Percentiles rank a stretch among this genome's conserved stretches.
Conservation (phyloP, 2,797 vertebrate genomes). For the Acanthopagrus latus region DNA sequence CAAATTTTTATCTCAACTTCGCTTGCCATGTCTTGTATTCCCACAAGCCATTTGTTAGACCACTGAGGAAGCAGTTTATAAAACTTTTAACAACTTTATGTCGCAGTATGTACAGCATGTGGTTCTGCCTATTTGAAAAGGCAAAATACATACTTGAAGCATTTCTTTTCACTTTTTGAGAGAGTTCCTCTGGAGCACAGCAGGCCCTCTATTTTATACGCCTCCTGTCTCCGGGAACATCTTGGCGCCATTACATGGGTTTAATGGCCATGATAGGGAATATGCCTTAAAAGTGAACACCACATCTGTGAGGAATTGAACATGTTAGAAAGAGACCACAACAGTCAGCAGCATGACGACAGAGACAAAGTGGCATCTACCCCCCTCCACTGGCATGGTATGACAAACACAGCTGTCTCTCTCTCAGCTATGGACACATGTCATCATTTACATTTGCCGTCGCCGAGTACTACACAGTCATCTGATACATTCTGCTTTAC, state of each 20-base stretch:
- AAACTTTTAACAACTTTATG: slow-evolving; percentile 48
- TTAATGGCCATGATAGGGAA: slow-evolving; percentile 82
- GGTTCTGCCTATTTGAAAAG: slow-evolving; percentile 42
- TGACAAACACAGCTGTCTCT: slow-evolving; percentile 60
- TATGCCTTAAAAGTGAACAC: slow-evolving; percentile 83
- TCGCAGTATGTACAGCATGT: slow-evolving; percentile 42
- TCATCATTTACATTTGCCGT: slow-evolving; percentile 50
- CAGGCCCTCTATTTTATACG: slow-evolving; percentile 55
- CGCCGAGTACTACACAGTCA: slow-evolving; percentile 18
- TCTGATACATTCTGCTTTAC: slow-evolving; percentile 18
- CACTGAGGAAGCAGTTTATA: slow-evolving; percentile 43
- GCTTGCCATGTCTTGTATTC: slow-evolving; percentile 27
- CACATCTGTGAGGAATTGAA: slow-evolving; percentile 84
- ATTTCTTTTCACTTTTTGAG: slow-evolving; percentile 36
- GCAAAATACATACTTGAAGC: slow-evolving; percentile 43
- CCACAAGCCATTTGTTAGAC: slow-evolving; percentile 45
- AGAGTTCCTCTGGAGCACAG: slow-evolving; percentile 50
- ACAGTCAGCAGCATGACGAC: slow-evolving; percentile 79
- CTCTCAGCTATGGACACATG: slow-evolving; percentile 25
- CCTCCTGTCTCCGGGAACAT: slow-evolving; percentile 76
- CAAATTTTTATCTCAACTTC: slow-evolving; percentile 33
- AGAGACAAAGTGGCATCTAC: slow-evolving; percentile 71
- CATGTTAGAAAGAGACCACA: slow-evolving; percentile 79
- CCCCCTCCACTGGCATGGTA: slow-evolving; percentile 42
- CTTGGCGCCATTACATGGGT: slow-evolving; percentile 80